A percentile compares a stretch with the other conserved stretches of the same genome.
These are phyloP conservation scores for Ectobius pallidus DNA, from an alignment of 2,888 invertebrate species.

Conservation along the genomic window DNA sequence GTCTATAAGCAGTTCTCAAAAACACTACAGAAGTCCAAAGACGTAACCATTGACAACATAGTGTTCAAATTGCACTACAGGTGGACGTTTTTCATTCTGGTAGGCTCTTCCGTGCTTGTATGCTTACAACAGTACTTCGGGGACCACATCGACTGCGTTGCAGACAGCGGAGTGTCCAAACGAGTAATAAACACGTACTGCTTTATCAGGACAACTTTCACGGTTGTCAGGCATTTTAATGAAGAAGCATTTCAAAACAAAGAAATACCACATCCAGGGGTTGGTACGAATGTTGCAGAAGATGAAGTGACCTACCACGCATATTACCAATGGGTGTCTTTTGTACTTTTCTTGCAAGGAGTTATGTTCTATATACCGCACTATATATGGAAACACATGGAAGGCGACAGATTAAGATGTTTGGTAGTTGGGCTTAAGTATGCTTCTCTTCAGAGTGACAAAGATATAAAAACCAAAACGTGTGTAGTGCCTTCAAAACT, in stretches of 20 bases:
- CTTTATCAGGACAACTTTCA: slow-evolving; percentile 42
- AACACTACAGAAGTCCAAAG: too few relatives aligned
- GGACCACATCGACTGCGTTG: slow-evolving; percentile 47
- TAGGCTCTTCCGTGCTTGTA: slow-evolving; percentile 54
- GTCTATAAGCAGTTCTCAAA: too few relatives aligned
- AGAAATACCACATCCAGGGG: slow-evolving; percentile 47
- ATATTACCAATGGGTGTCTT: slow-evolving; percentile 57
- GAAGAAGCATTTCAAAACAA: slow-evolving; percentile 34
- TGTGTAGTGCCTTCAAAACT: slow-evolving; percentile 19
- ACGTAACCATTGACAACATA: slow-evolving; percentile 43
- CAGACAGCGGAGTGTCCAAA: slow-evolving; percentile 32
- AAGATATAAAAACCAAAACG: slow-evolving; percentile 3
- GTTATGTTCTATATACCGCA: slow-evolving; percentile 53
- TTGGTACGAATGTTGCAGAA: slow-evolving; percentile 47
- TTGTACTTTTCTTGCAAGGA: slow-evolving; percentile 54
- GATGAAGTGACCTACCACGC: slow-evolving; percentile 51
- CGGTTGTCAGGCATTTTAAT: slow-evolving; percentile 32
- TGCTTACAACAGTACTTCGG: slow-evolving; percentile 49
- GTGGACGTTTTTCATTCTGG: slow-evolving; percentile 49
- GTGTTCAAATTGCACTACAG: slow-evolving; percentile 54
- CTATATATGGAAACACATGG: slow-evolving; percentile 53
- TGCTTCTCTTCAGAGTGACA: slow-evolving; percentile 11
- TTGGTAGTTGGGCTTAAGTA: slow-evolving; percentile 33
- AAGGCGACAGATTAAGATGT: slow-evolving; percentile 51
- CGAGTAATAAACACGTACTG: slow-evolving; percentile 48